phyloP scores from a whole-genome alignment of 2,888 invertebrate genomes.

The Slavum lentiscoides region DNA sequence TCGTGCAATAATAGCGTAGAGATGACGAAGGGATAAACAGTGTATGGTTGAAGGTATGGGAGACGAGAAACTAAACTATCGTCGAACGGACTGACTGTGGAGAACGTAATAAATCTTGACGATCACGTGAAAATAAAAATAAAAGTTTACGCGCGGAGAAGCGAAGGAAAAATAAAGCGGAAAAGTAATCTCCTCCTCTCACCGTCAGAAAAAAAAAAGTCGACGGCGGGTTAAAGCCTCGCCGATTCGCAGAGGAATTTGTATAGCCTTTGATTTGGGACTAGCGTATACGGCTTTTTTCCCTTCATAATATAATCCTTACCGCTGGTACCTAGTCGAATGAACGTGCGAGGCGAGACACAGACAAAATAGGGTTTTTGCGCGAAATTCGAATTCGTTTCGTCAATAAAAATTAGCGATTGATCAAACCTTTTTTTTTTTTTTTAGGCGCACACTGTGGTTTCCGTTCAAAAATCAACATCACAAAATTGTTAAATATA shows the following conservation, averaged over 20 bases:
- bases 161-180: slow-evolving; percentile 5
- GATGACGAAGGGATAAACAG: neutral
- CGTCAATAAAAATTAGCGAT: neutral
- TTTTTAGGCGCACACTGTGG: too few species aligned
- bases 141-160: neutral
- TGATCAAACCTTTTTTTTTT: too few species aligned
- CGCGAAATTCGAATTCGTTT: neutral
- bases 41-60: neutral
- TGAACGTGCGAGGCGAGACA: neutral
- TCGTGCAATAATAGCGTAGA: neutral
- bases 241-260: slow-evolving; percentile 11
- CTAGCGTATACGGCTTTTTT: too few species aligned
- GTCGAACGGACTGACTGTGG: neutral
- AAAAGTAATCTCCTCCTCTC: slow-evolving; percentile 26
- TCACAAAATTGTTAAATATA: neutral
- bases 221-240: neutral
- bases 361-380: neutral
- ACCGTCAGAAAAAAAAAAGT: neutral
- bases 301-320: neutral
- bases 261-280: slow-evolving; percentile 19
- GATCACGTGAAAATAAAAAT: slow-evolving; percentile 8
- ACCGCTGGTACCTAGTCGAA: too few species aligned
- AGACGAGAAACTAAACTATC: neutral
- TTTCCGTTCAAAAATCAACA: neutral
- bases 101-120: slow-evolving; percentile 42